Evolutionary conservation across 2,888 invertebrate species (phyloP).

Genomic region (Drosophila fulvimacula): DNA sequence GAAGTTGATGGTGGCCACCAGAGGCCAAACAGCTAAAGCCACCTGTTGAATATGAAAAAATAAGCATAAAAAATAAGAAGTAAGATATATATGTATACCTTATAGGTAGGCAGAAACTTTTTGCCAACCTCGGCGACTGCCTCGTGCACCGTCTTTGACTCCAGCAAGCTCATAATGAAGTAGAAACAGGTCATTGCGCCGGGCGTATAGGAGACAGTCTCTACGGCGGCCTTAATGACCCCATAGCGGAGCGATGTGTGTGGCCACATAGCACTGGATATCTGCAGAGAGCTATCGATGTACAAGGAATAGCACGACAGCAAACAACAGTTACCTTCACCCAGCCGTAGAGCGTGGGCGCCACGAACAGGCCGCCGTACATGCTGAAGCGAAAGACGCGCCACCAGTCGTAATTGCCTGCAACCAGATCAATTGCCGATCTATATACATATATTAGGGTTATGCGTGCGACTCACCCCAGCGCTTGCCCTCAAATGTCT

Average conservation of each 20-base stretch:
- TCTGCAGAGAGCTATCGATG: slow-evolving; percentile 21
- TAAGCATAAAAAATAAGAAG: not conserved
- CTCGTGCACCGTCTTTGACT: slow-evolving; percentile 87
- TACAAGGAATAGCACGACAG: not conserved
- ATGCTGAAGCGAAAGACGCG: slow-evolving; percentile 90
- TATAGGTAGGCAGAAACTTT: slow-evolving; percentile 91
- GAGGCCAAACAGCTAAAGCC: slow-evolving; percentile 89
- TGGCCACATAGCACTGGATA: slow-evolving; percentile 91
- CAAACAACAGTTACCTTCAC: slow-evolving; percentile 86
- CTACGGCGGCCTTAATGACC: slow-evolving; percentile 90
- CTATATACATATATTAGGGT: not conserved
- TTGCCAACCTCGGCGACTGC: slow-evolving; percentile 89
- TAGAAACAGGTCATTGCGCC: slow-evolving; percentile 91
- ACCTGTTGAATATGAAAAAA: slow-evolving; percentile 85
- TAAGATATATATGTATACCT: slow-evolving; percentile 58
- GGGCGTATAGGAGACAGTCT: slow-evolving; percentile 91
- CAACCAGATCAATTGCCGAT: not conserved
- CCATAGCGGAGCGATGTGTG: slow-evolving; percentile 89
- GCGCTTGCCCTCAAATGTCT: slow-evolving; percentile 88
- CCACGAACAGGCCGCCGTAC: slow-evolving; percentile 92
- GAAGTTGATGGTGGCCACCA: slow-evolving; percentile 90
- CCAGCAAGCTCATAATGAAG: slow-evolving; percentile 90
- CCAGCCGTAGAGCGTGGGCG: slow-evolving; percentile 93
- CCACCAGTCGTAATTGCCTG: slow-evolving; percentile 88
- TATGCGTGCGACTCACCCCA: slow-evolving; percentile 85